Base-by-base conservation (phyloP, 1,140 invertebrate species). In the Lepidurus apus region DNA sequence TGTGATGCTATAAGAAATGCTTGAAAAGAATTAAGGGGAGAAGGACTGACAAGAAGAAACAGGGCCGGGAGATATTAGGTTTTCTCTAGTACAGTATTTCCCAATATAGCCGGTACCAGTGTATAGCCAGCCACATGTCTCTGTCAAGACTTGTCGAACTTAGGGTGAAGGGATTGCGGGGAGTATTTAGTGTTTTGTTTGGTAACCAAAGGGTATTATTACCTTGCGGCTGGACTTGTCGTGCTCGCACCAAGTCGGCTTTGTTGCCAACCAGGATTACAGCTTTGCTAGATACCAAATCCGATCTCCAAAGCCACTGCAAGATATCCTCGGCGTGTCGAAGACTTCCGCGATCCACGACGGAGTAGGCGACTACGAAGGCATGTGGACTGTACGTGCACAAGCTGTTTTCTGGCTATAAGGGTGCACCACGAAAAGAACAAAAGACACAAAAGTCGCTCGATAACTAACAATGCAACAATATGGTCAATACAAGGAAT, bases 181-280 rank as follows among this genome's bases (percentile, higher is more conserved):
- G 34, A 4, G 34, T 34, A 34, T 34, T 0, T 24, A 74, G 3
- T 74, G 44, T 42, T 34, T 43, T 74, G 43, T 43, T 53, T 42
- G 34, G 43, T 78, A 79, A 42, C 24, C 26, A 43, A 42, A 79
- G 43, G 74, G 43, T 47, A 74, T 74, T 77, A 34, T 88, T 87
- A 97, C 95, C 95, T 88, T 95, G 92, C 43, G 91, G 92, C 26
- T 92, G 89, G 43, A 98, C 91, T 34, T 90, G 88, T 78, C 95
- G 89, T 73, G 93, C 93, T 79, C 97, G 86, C 43, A 94, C 96
- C 43, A 98, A 88, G 87, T 98, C 97, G 34, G 93, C 92, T 86
- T 98, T 99, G 86, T 99, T 99, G 5, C 92, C 95, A 0, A 97
- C 96, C 1, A 99, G 89, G 81, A 98, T 97, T 73, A 98, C 93